Evolutionary conservation across 92 coral and sea anemone genomes (phyloP).

Genomic region (Phenganax subtilis): DNA sequence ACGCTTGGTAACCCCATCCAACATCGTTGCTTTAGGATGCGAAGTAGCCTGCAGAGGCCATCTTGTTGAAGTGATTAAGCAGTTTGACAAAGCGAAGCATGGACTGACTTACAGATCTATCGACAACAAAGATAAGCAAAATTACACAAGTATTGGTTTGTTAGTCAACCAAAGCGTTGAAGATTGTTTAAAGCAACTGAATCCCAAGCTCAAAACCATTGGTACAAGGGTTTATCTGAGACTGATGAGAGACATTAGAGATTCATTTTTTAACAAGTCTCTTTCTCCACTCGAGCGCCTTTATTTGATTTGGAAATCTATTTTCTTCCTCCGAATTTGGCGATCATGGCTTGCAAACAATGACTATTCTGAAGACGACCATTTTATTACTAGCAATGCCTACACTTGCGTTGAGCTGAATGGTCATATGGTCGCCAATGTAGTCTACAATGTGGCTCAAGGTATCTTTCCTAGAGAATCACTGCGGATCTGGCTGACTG

Average conservation of each 20-base stretch:
- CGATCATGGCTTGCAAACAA: neutral
- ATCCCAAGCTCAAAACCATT: neutral
- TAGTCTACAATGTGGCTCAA: slow-evolving; percentile 10
- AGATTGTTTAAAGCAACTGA: neutral
- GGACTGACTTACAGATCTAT: neutral
- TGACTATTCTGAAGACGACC: neutral
- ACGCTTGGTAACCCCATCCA: too few species aligned
- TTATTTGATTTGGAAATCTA: slow-evolving; percentile 5
- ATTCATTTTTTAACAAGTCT: neutral
- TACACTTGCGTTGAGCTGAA: slow-evolving; percentile 8
- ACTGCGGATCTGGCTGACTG: slow-evolving; percentile 7
- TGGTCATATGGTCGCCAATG: neutral
- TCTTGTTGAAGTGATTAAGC: neutral
- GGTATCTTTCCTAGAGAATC: neutral
- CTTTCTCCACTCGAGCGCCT: slow-evolving; percentile 5
- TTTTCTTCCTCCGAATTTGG: neutral
- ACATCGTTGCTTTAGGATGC: too few species aligned
- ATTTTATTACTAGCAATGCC: neutral
- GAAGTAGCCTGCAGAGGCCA: neutral
- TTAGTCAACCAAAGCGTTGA: neutral
- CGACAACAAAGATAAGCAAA: slow-evolving; percentile 1
- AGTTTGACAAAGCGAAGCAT: neutral
- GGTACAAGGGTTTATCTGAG: neutral
- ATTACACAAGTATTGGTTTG: neutral
- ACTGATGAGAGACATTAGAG: neutral